Percentiles rank a stretch among this genome's conserved stretches.
Evolutionary conservation across 2,888 invertebrate genomes (phyloP).

Genomic region (Heliconius erato): DNA sequence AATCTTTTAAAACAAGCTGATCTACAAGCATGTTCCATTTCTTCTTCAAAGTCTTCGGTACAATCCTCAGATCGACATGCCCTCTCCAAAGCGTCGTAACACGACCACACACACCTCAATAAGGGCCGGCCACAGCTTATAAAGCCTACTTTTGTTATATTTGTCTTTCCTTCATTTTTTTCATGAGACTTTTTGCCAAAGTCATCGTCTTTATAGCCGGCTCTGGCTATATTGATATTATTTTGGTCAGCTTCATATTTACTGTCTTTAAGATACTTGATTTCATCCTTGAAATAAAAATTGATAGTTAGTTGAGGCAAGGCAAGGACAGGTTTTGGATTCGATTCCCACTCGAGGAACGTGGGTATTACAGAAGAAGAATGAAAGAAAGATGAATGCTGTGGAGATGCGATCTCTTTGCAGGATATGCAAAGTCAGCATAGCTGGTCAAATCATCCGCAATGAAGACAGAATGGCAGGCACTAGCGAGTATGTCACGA

Average conservation of each 20-base stretch:
- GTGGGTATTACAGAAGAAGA: too few species aligned
- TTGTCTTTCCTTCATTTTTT: not conserved
- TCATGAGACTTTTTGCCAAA: not conserved
- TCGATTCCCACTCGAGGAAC: too few species aligned
- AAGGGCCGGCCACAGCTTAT: not conserved
- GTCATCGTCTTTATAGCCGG: not conserved
- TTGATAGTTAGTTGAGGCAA: not conserved
- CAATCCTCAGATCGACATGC: slow-evolving; percentile 3
- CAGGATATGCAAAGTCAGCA: too few species aligned
- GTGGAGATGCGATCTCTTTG: too few species aligned
- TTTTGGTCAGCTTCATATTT: not conserved
- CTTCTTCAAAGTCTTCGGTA: not conserved
- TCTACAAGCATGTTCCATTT: slow-evolving; percentile 24
- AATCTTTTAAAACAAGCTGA: slow-evolving; percentile 19
- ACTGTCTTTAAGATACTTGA: not conserved
- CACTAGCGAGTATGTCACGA: too few species aligned
- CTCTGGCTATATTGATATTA: not conserved
- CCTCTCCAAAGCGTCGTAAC: slow-evolving; percentile 1
- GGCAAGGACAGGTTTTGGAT: too few species aligned
- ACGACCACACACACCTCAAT: not conserved
- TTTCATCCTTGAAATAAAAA: slow-evolving; percentile 12
- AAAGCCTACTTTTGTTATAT: not conserved
- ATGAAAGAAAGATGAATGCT: too few species aligned
- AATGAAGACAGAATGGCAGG: too few species aligned
- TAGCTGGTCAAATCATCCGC: too few species aligned